Percentiles rank a stretch among this genome's conserved stretches.
Conservation (phyloP, 2,113 vertebrate species). For the Scatophagus argus region DNA sequence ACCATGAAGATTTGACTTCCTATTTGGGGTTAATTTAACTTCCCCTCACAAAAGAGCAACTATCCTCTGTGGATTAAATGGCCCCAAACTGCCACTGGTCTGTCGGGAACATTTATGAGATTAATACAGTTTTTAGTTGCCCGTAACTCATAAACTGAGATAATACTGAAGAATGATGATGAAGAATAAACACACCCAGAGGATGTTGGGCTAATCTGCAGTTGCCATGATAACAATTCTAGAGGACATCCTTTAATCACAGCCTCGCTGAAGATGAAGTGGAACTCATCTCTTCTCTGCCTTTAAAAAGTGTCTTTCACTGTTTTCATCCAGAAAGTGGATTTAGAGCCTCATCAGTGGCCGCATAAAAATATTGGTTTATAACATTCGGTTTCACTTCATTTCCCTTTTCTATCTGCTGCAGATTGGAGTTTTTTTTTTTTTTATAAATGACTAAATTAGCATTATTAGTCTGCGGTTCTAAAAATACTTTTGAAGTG, state of each 20-base stretch:
- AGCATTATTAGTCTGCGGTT: neutral
- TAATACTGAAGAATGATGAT: constrained; percentile 14
- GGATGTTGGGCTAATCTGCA: constrained; percentile 22
- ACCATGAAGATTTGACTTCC: neutral
- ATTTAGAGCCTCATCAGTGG: constrained; percentile 3
- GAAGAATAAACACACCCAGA: constrained; percentile 17
- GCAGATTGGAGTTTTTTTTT: neutral
- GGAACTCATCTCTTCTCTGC: neutral
- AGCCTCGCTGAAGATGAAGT: constrained; percentile 19
- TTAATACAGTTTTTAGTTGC: neutral
- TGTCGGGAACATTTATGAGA: constrained; percentile 10
- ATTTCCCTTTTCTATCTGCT: neutral
- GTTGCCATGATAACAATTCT: neutral
- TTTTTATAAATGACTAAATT: neutral
- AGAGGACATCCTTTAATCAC: constrained; percentile 22
- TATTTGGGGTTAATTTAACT: constrained; percentile 16
- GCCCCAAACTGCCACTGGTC: neutral
- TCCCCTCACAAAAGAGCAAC: neutral
- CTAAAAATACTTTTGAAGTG: too few relatives aligned
- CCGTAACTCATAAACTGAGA: neutral
- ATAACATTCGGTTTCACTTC: neutral
- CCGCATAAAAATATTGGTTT: constrained; percentile 3
- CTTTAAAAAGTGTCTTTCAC: constrained; percentile 4
- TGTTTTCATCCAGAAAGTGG: constrained; percentile 15
- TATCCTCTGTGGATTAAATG: neutral